Conservation (phyloP, 1,140 invertebrate species). For the Caerostris extrusa region DNA sequence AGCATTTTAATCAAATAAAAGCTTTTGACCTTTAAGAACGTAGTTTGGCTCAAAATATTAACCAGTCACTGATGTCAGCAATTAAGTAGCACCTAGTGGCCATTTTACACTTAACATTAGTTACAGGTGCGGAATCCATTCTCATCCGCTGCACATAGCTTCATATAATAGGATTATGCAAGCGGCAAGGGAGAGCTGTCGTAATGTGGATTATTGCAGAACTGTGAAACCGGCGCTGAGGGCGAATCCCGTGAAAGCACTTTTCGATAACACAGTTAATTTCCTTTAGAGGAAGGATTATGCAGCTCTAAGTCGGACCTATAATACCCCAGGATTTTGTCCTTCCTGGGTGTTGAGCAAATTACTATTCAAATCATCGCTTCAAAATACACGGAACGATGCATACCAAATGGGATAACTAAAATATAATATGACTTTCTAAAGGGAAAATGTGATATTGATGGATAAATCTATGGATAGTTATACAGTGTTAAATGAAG, state of each 20-base stretch:
- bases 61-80: too few relatives aligned
- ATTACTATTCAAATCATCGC: constrained; percentile 1
- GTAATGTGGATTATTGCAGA: constrained; percentile 20
- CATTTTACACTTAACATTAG: not conserved
- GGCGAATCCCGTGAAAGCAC: constrained; percentile 9
- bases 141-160: not conserved
- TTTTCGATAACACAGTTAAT: constrained; percentile 23
- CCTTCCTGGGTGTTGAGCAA: not conserved
- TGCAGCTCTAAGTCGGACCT: not conserved
- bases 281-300: not conserved
- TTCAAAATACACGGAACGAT: not conserved
- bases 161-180: constrained; percentile 49
- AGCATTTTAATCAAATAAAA: too few relatives aligned
- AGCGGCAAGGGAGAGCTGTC: not conserved
- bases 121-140: not conserved
- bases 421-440: not conserved
- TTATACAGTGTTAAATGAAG: too few relatives aligned
- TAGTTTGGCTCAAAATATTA: too few relatives aligned
- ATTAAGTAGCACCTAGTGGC: too few relatives aligned
- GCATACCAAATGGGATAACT: not conserved
- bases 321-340: not conserved
- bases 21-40: too few relatives aligned
- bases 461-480: too few relatives aligned
- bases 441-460: too few relatives aligned
- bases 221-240: not conserved